Percentiles rank a stretch among this genome's conserved stretches.
These are phyloP conservation scores for Callipepla squamata DNA, from an alignment of 2,113 vertebrate genomes.

Conservation along the genomic window DNA sequence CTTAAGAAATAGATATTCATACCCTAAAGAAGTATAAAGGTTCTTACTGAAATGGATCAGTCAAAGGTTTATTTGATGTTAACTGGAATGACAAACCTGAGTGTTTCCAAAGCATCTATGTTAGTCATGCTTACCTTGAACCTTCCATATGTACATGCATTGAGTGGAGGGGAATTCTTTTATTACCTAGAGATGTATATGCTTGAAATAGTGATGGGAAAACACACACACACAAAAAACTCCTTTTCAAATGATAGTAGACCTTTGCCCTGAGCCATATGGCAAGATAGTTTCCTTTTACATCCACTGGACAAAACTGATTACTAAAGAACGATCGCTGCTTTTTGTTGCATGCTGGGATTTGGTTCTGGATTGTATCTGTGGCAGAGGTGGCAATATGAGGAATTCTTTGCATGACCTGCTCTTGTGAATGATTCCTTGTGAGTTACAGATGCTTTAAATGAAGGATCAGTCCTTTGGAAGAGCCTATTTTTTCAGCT, in stretches of 20 bases:
- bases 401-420: neutral
- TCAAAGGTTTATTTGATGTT: neutral
- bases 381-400: neutral
- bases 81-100: neutral
- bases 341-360: neutral
- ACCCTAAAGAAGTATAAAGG: neutral
- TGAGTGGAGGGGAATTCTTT: neutral
- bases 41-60: neutral
- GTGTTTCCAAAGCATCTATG: neutral
- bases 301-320: neutral
- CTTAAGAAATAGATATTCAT: neutral
- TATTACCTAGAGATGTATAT: neutral
- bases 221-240: neutral
- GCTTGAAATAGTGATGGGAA: neutral
- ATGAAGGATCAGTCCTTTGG: neutral
- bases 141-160: neutral
- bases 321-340: neutral
- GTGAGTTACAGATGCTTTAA: neutral
- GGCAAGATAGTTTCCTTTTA: neutral
- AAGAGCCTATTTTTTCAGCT: neutral
- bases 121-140: neutral
- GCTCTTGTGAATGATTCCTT: rapidly evolving
- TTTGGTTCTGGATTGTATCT: neutral
- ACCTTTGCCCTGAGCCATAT: neutral
- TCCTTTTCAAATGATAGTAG: neutral